Conservation (phyloP, 2,888 invertebrate genomes). For the Crossocerus cetratus region DNA sequence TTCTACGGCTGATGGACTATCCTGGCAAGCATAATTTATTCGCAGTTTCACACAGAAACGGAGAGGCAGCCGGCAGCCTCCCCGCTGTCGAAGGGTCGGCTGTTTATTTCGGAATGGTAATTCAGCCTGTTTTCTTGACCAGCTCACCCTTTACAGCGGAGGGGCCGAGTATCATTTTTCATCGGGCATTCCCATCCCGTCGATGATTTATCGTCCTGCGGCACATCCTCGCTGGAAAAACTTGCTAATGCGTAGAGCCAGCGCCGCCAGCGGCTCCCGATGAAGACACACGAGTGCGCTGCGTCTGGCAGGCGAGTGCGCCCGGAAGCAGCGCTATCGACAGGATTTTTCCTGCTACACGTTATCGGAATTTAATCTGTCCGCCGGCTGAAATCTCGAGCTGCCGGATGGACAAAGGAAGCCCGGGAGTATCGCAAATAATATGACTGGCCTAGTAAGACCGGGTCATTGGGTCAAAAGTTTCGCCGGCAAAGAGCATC, state of each 20-base stretch:
- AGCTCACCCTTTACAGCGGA: constrained; percentile 18
- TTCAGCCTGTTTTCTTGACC: constrained; percentile 38
- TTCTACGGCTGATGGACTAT: too few species aligned
- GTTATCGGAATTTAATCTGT: constrained; percentile 51
- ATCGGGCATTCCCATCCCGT: constrained; percentile 33
- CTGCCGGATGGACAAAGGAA: neutral
- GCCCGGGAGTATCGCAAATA: constrained; percentile 6
- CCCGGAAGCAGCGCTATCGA: constrained; percentile 33
- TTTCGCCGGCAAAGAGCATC: too few species aligned
- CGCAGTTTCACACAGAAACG: too few species aligned
- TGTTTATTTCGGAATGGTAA: constrained; percentile 24
- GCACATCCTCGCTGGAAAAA: constrained; percentile 35
- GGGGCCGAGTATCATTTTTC: constrained; percentile 43
- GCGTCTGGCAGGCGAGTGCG: constrained; percentile 15
- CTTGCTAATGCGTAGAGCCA: constrained; percentile 49
- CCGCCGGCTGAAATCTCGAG: neutral
- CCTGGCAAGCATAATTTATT: too few species aligned
- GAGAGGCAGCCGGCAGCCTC: neutral
- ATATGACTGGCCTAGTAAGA: constrained; percentile 15
- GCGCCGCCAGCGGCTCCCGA: constrained; percentile 16
- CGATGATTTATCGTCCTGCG: constrained; percentile 49
- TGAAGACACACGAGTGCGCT: constrained; percentile 41
- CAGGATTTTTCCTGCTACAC: constrained; percentile 29
- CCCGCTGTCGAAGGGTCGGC: neutral
- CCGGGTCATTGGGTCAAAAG: constrained; percentile 10